Evolutionary conservation across 2,797 vertebrate species (phyloP).

Genomic region (Gallinago nigripennis): DNA sequence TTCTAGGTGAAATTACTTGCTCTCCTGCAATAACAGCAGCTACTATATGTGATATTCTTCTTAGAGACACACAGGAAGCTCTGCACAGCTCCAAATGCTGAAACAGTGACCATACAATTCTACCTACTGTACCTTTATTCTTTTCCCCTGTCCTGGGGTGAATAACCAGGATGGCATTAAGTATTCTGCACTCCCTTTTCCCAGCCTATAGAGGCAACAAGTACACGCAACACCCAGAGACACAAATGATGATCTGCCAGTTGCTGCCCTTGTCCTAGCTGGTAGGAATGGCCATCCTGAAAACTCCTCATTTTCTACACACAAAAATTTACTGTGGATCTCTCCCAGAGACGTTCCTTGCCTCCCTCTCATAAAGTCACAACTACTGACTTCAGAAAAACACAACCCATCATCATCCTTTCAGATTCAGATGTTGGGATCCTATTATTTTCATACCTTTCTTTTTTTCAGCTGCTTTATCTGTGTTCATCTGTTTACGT

Average conservation of each 20-base stretch:
- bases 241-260: accelerated
- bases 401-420: neutral
- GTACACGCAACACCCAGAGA: accelerated
- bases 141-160: neutral
- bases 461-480: slow-evolving; percentile 59
- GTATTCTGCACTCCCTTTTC: neutral
- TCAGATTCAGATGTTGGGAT: neutral
- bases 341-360: neutral
- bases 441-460: slow-evolving; percentile 66
- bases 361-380: neutral
- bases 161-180: neutral
- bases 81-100: neutral
- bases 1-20: neutral
- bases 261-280: neutral
- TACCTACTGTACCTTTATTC: neutral
- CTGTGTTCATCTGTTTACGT: slow-evolving; percentile 42
- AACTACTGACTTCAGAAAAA: neutral
- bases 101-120: neutral
- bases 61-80: neutral
- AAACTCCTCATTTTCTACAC: neutral
- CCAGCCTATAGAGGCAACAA: neutral
- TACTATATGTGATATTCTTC: neutral
- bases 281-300: neutral
- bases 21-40: neutral
- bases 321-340: accelerated